Evolutionary conservation across 2,113 vertebrate genomes (phyloP).

Genomic region (Lepus europaeus): DNA sequence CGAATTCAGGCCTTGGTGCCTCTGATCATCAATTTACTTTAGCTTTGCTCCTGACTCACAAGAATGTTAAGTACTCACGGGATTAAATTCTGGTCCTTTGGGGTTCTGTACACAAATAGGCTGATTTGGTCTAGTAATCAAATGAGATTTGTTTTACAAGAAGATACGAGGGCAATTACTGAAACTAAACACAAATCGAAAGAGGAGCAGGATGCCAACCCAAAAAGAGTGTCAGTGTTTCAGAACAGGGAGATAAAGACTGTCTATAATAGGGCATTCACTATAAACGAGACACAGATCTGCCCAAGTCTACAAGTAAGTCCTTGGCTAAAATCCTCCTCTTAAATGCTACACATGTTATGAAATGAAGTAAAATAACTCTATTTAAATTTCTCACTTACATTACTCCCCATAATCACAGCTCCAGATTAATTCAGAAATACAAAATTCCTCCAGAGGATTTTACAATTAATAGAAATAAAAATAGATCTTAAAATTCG

Average conservation of each 20-base stretch:
- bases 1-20: slow-evolving; percentile 14
- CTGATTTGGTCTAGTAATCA: slow-evolving; percentile 77
- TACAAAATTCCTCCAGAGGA: not conserved
- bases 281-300: not conserved
- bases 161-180: slow-evolving; percentile 67
- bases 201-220: not conserved
- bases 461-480: not conserved
- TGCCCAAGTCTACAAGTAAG: not conserved
- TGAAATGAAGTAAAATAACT: not conserved
- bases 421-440: not conserved
- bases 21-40: slow-evolving; percentile 72
- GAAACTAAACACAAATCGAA: slow-evolving; percentile 68
- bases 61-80: slow-evolving; percentile 71
- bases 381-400: not conserved
- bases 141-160: slow-evolving; percentile 76
- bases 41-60: slow-evolving; percentile 72
- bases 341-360: not conserved
- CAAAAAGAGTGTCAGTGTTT: slow-evolving; percentile 22
- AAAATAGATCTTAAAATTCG: not conserved
- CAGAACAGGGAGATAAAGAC: not conserved
- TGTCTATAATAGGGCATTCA: not conserved
- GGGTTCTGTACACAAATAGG: slow-evolving; percentile 73
- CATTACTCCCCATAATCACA: not conserved
- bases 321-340: not conserved
- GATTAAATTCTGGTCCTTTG: slow-evolving; percentile 69